These are phyloP conservation scores for Triplophysa siluroides DNA, from an alignment of 2,113 vertebrate species.

Conservation along the genomic window DNA sequence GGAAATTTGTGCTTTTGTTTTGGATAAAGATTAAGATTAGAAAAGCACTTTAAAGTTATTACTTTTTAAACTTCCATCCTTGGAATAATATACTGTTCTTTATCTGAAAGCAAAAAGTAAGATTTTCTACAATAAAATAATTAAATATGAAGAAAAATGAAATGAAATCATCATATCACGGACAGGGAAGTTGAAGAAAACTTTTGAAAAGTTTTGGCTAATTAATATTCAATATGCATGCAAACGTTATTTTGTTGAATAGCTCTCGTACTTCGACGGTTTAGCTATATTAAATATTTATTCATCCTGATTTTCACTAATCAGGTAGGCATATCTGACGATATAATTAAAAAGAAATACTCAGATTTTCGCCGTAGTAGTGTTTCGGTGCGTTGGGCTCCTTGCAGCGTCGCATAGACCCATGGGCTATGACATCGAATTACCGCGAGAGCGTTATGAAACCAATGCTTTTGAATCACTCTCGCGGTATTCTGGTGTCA, in stretches of 20 bases:
- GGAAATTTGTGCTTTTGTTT: too few species aligned
- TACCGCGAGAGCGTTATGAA: too few species aligned
- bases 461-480: too few species aligned
- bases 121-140: neutral
- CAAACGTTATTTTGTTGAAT: too few species aligned
- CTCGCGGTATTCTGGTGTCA: neutral
- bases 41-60: too few species aligned
- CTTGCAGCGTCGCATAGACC: too few species aligned
- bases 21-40: too few species aligned
- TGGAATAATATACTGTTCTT: too few species aligned
- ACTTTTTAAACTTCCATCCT: too few species aligned
- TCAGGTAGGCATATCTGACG: neutral
- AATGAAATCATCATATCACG: neutral
- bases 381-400: neutral
- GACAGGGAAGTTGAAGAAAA: neutral
- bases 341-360: neutral
- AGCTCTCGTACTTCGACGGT: too few species aligned
- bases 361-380: neutral
- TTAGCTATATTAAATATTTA: neutral
- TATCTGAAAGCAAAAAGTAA: too few species aligned
- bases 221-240: neutral
- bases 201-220: neutral
- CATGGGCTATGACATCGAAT: too few species aligned
- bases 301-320: neutral
- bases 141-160: neutral